Base-by-base conservation (phyloP, 2,888 invertebrate genomes). In the Anthrax anthrax region DNA sequence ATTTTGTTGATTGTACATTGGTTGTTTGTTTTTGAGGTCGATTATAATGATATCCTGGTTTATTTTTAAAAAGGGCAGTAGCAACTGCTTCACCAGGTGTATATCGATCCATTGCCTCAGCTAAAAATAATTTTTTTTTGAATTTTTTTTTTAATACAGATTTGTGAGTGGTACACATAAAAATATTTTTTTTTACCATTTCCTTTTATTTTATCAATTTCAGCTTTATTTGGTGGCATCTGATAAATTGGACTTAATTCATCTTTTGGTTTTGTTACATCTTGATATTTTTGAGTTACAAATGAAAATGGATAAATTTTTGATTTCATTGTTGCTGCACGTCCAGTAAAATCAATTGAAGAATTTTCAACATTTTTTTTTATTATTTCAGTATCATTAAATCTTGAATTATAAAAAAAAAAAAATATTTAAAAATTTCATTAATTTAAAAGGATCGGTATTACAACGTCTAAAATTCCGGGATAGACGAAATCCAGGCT, bases 51-150 rank as follows among this genome's bases (percentile, higher is more conserved):
- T 55, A 56, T 14, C 57, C 46, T 9, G 53, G 50, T 27, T 52
- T 50, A 49, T 54, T 23, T 48, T 59, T 48, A 58, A 63, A 49
- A 51, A 47, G n/a, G 12, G 48, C 49, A 1, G 63, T 56, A 3
- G 61, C 65, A 9, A 62, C 62, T 3, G 57, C 63, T 55, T 68
- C 64, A 10, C 64, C 60, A 1, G 67, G 68, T 1, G 65, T 55
- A 51, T 64, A 67, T 9, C 67, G 60, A 55, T 67, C 67, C 27
- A 50, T 50, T 37, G 65, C 56, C 50, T 52, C 50, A 16, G 54
- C 64, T 64, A 48, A 10, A 29, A 14, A n/a, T 40, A n/a, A 36
- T 13, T 16, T 17, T 39, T 4, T 17, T 17, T 10, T 18, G 18
- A 18, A 14, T n/a, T 23, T 19, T n/a, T n/a, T n/a, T n/a, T n/a